These are phyloP conservation scores for Pachyrhynchus sulphureomaculatus DNA, from an alignment of 1,140 invertebrate species.

Conservation along the genomic window DNA sequence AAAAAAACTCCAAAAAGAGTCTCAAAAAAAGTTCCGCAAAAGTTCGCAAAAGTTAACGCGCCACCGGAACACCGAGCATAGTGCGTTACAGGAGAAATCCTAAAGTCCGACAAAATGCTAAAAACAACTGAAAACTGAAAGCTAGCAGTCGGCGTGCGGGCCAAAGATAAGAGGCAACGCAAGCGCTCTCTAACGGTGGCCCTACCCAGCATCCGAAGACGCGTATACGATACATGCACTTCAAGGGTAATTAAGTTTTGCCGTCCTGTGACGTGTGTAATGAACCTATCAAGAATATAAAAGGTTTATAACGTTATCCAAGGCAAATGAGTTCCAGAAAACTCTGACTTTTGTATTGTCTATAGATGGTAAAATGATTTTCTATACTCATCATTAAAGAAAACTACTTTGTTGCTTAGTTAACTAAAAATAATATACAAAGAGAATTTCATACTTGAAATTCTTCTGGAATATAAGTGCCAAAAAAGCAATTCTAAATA, in stretches of 20 bases:
- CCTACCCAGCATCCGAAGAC: conserved; percentile 35
- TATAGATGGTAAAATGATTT: no score
- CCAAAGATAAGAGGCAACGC: conserved; percentile 36
- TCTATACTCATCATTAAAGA: no score
- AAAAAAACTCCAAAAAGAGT: neutral
- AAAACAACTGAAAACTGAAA: conserved; percentile 39
- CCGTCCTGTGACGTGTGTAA: conserved; percentile 1
- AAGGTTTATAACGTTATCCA: neutral
- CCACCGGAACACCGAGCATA: neutral
- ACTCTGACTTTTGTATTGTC: no score
- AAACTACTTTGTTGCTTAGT: no score
- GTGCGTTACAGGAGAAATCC: conserved; percentile 4
- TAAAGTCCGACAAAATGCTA: conserved; percentile 29
- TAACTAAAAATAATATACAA: no score
- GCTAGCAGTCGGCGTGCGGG: conserved; percentile 29
- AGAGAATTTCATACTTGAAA: no score
- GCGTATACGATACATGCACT: conserved; percentile 1
- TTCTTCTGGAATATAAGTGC: no score
- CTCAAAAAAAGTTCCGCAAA: conserved; percentile 6
- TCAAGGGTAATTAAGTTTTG: conserved; percentile 21
- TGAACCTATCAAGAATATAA: neutral
- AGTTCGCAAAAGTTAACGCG: conserved; percentile 22
- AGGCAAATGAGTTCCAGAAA: no score
- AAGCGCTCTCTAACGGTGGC: conserved; percentile 27
- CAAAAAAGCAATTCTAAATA: no score